These are phyloP conservation scores for Indicator maculatus DNA, from an alignment of 2,113 vertebrate species.

Conservation along the genomic window DNA sequence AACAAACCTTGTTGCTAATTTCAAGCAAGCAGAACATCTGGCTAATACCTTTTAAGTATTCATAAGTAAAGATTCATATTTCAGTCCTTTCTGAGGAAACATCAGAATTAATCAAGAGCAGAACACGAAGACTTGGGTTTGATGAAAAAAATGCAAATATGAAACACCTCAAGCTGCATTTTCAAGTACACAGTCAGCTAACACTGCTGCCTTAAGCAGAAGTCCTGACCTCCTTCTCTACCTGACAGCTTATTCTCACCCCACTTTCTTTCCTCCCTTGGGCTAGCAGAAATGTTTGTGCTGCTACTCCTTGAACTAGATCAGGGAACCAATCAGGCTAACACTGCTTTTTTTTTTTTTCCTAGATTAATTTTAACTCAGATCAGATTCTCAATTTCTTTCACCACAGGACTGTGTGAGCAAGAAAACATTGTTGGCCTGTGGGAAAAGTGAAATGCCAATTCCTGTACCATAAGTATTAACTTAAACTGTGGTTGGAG, in stretches of 20 bases:
- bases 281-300: conserved; percentile 38
- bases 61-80: not conserved
- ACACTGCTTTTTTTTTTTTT: not conserved
- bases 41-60: not conserved
- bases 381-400: conserved; percentile 7
- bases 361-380: conserved; percentile 17
- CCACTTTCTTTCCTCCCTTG: conserved; percentile 29
- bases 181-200: conserved; percentile 5
- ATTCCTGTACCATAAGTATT: not conserved
- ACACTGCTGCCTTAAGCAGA: not conserved
- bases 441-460: not conserved
- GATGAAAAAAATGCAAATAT: conserved; percentile 41
- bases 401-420: not conserved
- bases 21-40: not conserved
- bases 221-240: conserved; percentile 52
- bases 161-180: conserved; percentile 7
- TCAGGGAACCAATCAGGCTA: conserved; percentile 13
- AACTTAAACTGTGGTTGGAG: not conserved
- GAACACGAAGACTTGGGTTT: conserved; percentile 14
- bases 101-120: conserved; percentile 11
- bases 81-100: not conserved
- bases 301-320: conserved; percentile 49
- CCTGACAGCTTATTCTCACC: conserved; percentile 48
- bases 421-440: not conserved
- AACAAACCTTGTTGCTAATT: not conserved